Evolutionary conservation across 1,140 invertebrate species (phyloP), one percentile per base, ranked within the genome.

Genomic region (Euwallacea fornicatus): DNA sequence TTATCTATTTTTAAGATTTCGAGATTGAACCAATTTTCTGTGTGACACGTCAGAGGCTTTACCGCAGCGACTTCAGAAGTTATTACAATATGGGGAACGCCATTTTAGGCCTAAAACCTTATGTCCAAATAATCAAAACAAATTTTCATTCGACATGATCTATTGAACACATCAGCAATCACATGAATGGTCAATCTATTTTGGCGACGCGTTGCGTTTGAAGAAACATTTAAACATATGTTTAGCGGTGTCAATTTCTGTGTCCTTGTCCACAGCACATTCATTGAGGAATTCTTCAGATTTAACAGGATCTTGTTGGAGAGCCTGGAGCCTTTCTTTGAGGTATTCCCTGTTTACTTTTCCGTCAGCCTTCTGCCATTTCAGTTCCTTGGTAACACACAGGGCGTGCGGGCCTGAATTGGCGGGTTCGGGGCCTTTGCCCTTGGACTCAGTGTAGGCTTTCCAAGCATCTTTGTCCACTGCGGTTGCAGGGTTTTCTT

Each of bases 401-500:
- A 65, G 41, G 0, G 33, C 53, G 54, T 65, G 69, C 2, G 13
- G 3, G 10, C 54, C 62, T 7, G 65, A 0, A n/a, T 65, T 65
- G 3, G 41, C 16, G 33, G 61, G 61, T 15, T n/a, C 41, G 6
- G 15, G 42, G 7, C 15, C 55, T 10, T 11, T 62, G 11, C 53
- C 54, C 7, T 66, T 65, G 7, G 9, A n/a, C 6, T 64, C 46
- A 16, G 7, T n/a, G 46, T 11, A 60, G 10, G 43, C 42, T 50
- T 71, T 50, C 50, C 65, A 21, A 21, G 33, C 42, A 6, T 7
- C 54, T 7, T 56, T 44, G 9, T 71, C 62, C 11, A 65, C 42
- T 8, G 13, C 10, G 15, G 62, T 71, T 47, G 8, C 21, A 33
- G 69, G 69, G 47, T 71, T 21, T 6, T 11, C 54, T n/a, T 65